phyloP scores from a whole-genome alignment of 1,140 invertebrate species.

The Dendrolimus kikuchii region DNA sequence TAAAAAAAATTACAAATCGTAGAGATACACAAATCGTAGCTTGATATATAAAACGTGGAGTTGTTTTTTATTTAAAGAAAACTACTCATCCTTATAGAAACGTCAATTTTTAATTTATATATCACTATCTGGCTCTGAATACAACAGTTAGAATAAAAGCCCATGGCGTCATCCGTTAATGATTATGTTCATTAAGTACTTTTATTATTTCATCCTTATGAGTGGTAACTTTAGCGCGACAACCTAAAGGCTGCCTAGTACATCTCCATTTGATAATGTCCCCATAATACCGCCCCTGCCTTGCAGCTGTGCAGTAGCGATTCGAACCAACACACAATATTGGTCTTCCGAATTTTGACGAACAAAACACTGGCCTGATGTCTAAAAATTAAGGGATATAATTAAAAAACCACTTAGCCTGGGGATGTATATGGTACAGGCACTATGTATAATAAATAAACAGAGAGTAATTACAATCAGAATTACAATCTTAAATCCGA shows the following conservation, averaged over 20 bases:
- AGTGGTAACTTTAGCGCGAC: constrained; percentile 20
- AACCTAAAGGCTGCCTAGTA: constrained; percentile 16
- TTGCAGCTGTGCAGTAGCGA: constrained; percentile 17
- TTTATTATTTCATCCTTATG: constrained; percentile 7
- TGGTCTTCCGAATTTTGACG: constrained; percentile 22
- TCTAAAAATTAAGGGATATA: constrained; percentile 3
- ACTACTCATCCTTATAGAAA: not conserved
- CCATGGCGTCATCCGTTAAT: constrained; percentile 7
- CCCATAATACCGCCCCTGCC: not conserved
- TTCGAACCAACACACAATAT: constrained; percentile 23
- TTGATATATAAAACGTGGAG: too few relatives aligned
- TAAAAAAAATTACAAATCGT: not conserved
- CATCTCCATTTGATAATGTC: constrained; percentile 17
- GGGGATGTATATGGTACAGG: too few relatives aligned
- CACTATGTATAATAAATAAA: too few relatives aligned
- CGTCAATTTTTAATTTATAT: not conserved
- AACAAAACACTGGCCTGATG: constrained; percentile 1
- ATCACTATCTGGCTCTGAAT: not conserved
- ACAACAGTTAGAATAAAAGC: not conserved
- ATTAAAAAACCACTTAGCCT: too few relatives aligned
- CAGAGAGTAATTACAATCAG: too few relatives aligned
- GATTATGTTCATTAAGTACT: constrained; percentile 11
- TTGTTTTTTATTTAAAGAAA: not conserved
- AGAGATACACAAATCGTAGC: too few relatives aligned
- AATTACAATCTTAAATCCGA: too few relatives aligned